Conservation (phyloP, 2,113 vertebrate species). For the Hemicordylus capensis region DNA sequence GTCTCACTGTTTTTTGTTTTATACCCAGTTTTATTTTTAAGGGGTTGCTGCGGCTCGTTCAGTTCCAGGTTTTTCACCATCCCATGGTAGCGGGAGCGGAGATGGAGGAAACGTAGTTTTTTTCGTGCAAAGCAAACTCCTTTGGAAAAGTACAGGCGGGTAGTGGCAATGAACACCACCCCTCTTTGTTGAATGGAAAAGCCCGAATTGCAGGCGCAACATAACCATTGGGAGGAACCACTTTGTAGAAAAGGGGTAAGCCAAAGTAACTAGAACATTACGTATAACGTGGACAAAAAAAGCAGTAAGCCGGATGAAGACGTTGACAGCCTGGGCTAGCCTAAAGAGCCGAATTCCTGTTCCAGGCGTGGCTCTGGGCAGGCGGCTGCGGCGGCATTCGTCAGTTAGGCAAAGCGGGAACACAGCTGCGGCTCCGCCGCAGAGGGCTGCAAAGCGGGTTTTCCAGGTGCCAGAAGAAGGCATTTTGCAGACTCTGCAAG, state of each 20-base stretch:
- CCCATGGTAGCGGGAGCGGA: no score
- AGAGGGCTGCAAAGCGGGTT: no score
- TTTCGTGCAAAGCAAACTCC: no score
- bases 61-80: no score
- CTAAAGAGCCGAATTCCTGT: conserved; percentile 9
- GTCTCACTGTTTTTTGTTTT: no score
- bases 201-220: neutral
- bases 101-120: no score
- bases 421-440: neutral
- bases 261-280: no score
- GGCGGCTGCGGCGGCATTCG: neutral
- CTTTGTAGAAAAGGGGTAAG: neutral
- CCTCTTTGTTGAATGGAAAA: neutral
- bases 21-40: no score
- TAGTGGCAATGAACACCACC: no score
- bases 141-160: no score
- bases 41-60: no score
- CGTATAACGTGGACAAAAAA: no score
- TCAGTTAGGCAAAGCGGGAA: neutral
- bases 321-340: neutral
- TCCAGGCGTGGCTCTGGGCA: conserved; percentile 4
- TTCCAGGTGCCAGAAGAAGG: neutral
- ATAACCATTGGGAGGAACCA: neutral
- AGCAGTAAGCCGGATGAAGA: neutral
- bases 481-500: neutral